These are phyloP conservation scores for Caenorhabditis briggsae DNA, from an alignment of 1,140 invertebrate genomes.

Conservation along the genomic window DNA sequence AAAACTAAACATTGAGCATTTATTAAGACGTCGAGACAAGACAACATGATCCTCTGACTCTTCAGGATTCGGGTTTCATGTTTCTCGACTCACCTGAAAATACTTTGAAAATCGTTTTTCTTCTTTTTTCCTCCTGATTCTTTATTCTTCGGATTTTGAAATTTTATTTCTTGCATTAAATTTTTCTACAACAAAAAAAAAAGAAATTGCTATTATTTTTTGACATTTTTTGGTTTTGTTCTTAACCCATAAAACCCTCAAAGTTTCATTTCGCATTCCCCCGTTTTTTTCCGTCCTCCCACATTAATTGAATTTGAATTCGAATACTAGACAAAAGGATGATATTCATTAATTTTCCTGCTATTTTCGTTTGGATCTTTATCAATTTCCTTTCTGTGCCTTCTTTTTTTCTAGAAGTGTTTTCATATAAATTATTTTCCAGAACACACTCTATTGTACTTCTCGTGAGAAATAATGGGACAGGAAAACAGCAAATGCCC, in stretches of 20 bases:
- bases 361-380: background rate
- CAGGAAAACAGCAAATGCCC: conserved; percentile 55
- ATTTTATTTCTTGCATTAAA: background rate
- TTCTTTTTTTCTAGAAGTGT: background rate
- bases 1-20: background rate
- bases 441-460: too few relatives aligned
- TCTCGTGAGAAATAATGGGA: conserved; percentile 34
- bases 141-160: background rate
- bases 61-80: conserved; percentile 13
- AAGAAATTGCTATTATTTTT: background rate
- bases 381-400: background rate
- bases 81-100: conserved; percentile 43
- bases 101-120: background rate
- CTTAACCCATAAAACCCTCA: background rate
- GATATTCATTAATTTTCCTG: conserved; percentile 3
- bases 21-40: conserved; percentile 42
- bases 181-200: background rate
- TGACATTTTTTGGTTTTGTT: background rate
- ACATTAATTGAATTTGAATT: conserved; percentile 47
- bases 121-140: background rate
- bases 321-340: background rate
- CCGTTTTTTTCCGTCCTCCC: background rate
- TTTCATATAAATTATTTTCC: conserved; percentile 15
- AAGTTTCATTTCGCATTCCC: conserved; percentile 33
- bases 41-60: conserved; percentile 30